Evolutionary conservation across 2,797 vertebrate genomes (phyloP), one percentile per base, ranked within the genome.

Genomic region (Bradypodion ventrale): DNA sequence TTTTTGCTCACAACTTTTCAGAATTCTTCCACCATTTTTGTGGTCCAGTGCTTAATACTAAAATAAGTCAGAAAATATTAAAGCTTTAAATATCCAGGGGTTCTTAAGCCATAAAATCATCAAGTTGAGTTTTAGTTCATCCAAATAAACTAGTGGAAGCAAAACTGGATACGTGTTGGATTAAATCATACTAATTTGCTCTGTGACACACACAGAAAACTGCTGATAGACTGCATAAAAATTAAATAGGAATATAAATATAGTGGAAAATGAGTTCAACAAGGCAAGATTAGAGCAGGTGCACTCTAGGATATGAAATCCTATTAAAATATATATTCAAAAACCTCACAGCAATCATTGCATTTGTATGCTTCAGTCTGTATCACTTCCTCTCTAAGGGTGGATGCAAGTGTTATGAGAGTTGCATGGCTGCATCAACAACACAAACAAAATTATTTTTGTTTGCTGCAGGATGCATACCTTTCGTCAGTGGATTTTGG

Each of bases 41-140:
- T 91, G 90, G 74, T 87, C 91, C 87, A 82, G 79, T 87, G 72
- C 65, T 87, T 49, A 80, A n/a, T 92, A 87, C 25, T 60, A 42
- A n/a, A 92, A 92, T 85, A 77, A 85, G 37, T 73, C 49, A 62
- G 77, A 56, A 86, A 88, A 88, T 91, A 92, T 90, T 81, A 81
- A 89, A 46, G 59, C 81, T 90, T 92, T 86, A 80, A 89, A 72
- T 89, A 90, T 90, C 81, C 75, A 80, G 70, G 75, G 86, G 81
- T 77, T 75, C 80, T 83, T 82, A 27, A 4, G 63, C 87, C 75
- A 84, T 92, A 85, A 93, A 92, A 35, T 49, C 37, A 40, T 44
- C 32, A 85, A 73, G n/a, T 81, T 83, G 92, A 27, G 83, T 91
- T 87, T 79, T 87, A 85, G 68, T 68, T 89, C 72, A 90, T 90